Percentiles rank a stretch among this genome's conserved stretches.
phyloP scores from a whole-genome alignment of 2,113 vertebrate species.

The Agapornis roseicollis region DNA sequence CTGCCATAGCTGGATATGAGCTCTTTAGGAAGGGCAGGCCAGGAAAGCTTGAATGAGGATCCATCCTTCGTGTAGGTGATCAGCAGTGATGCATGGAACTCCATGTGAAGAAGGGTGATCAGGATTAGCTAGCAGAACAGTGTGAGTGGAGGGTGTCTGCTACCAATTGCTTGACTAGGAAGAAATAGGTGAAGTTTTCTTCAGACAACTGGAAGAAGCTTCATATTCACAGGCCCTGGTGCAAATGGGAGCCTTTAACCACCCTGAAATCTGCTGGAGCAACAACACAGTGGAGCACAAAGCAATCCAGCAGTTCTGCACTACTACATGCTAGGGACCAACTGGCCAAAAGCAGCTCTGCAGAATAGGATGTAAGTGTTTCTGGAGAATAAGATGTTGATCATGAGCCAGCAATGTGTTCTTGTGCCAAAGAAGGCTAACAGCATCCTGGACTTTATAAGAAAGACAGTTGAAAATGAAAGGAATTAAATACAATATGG shows the following conservation, averaged over 20 bases:
- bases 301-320: not conserved
- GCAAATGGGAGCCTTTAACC: not conserved
- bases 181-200: not conserved
- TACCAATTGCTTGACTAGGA: not conserved
- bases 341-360: not conserved
- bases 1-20: not conserved
- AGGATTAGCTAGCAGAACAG: not conserved
- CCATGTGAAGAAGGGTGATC: not conserved
- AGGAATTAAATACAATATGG: not conserved
- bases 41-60: not conserved
- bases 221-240: not conserved
- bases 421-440: not conserved
- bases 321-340: not conserved
- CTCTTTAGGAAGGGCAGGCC: not conserved
- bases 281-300: not conserved
- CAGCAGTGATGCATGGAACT: not conserved
- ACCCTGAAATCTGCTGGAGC: not conserved
- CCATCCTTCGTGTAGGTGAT: fast-evolving
- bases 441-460: not conserved
- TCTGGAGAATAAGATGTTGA: not conserved
- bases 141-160: not conserved
- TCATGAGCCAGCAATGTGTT: not conserved
- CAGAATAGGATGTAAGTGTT: not conserved
- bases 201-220: not conserved
- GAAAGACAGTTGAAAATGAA: not conserved